Conservation (phyloP, 2,888 invertebrate species). For the Cerastis leucographa region DNA sequence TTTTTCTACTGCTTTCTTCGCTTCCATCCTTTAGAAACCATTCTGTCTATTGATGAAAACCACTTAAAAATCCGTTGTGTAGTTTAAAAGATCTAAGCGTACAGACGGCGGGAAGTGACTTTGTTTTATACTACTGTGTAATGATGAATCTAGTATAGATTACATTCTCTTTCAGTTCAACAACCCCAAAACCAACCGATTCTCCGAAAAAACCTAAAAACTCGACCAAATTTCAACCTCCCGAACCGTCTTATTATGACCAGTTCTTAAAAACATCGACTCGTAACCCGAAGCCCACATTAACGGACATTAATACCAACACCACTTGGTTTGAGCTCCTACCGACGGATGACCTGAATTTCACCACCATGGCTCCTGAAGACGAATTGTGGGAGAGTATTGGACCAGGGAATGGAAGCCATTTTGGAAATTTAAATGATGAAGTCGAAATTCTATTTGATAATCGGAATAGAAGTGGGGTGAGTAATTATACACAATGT, state of each 20-base stretch:
- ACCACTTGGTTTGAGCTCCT: slow-evolving; percentile 86
- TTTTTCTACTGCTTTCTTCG: too few species aligned
- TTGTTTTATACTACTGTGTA: too few species aligned
- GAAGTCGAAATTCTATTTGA: slow-evolving; percentile 87
- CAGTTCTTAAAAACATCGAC: slow-evolving; percentile 88
- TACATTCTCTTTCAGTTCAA: slow-evolving; percentile 70
- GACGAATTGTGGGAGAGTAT: slow-evolving; percentile 87
- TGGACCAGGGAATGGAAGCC: slow-evolving; percentile 77
- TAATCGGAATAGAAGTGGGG: slow-evolving; percentile 72
- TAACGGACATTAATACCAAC: slow-evolving; percentile 77
- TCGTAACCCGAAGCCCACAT: slow-evolving; percentile 70
- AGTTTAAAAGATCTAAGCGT: too few species aligned
- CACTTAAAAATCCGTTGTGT: too few species aligned
- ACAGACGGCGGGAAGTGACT: too few species aligned
- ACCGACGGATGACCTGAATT: slow-evolving; percentile 79
- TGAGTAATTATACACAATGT: slow-evolving; percentile 73
- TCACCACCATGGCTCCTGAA: slow-evolving; percentile 78
- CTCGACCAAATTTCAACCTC: slow-evolving; percentile 77
- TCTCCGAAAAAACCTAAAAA: slow-evolving; percentile 69
- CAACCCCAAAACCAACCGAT: slow-evolving; percentile 69
- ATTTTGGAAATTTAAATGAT: slow-evolving; percentile 83
- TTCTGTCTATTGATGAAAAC: too few species aligned
- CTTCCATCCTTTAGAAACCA: too few species aligned
- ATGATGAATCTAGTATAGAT: too few species aligned
- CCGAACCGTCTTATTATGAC: slow-evolving; percentile 85